A percentile compares a stretch with the other conserved stretches of the same genome.
phyloP scores from a whole-genome alignment of 2,797 vertebrate species.

The Selene dorsalis region DNA sequence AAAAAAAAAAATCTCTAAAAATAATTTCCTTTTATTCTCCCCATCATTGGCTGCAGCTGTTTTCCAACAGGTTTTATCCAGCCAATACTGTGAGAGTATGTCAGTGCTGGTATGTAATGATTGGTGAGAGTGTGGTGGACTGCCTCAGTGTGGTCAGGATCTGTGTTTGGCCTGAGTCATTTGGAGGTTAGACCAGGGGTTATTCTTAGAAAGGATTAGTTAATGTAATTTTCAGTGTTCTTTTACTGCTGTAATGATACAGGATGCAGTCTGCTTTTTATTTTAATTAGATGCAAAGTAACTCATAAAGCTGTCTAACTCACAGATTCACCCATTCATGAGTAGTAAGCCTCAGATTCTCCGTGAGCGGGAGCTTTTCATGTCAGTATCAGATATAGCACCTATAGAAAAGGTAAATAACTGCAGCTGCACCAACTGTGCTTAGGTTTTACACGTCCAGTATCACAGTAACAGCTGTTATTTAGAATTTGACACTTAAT shows the following conservation, averaged over 20 bases:
- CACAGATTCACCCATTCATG: slow-evolving; percentile 37
- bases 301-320: slow-evolving; percentile 49
- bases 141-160: slow-evolving; percentile 61
- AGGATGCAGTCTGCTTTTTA: slow-evolving; percentile 50
- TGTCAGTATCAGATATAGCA: background rate
- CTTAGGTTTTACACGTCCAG: background rate
- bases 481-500: background rate
- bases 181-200: slow-evolving; percentile 66
- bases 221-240: slow-evolving; percentile 65
- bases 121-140: slow-evolving; percentile 67
- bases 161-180: slow-evolving; percentile 67
- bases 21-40: slow-evolving; percentile 70
- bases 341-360: slow-evolving; percentile 21
- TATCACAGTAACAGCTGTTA: background rate
- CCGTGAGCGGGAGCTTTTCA: background rate
- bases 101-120: slow-evolving; percentile 49
- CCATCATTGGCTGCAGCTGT: slow-evolving; percentile 66
- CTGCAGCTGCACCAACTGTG: background rate
- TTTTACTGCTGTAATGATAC: slow-evolving; percentile 70
- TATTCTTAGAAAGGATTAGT: slow-evolving; percentile 77
- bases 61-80: slow-evolving; percentile 52
- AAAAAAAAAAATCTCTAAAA: slow-evolving; percentile 63
- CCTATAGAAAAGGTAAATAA: background rate
- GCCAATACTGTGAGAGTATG: slow-evolving; percentile 54
- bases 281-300: slow-evolving; percentile 71